Percentiles rank a stretch among this genome's conserved stretches.
Evolutionary conservation across 2,888 invertebrate species (phyloP).

Genomic region (Dryocosmus kuriphilus): DNA sequence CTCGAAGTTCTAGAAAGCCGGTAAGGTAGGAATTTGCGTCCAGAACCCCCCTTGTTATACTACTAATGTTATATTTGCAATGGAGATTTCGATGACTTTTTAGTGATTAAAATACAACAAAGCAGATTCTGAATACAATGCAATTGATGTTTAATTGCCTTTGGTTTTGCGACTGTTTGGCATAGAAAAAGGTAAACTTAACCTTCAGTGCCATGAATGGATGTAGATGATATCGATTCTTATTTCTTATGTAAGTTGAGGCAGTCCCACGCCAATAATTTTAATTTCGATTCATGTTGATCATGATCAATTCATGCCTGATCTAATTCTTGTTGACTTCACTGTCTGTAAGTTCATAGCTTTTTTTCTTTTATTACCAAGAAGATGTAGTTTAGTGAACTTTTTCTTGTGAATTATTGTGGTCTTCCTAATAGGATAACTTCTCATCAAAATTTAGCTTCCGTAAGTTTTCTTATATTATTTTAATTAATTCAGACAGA

Average conservation of each 20-base stretch:
- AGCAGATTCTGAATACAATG: neutral
- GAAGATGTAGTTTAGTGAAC: neutral
- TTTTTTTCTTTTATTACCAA: neutral
- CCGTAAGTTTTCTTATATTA: neutral
- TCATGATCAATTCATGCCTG: neutral
- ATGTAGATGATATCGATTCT: conserved; percentile 11
- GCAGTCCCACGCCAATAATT: conserved; percentile 17
- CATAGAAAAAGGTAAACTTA: neutral
- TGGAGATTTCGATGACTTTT: no score
- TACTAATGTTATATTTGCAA: no score
- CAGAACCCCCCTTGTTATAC: no score
- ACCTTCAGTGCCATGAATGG: conserved; percentile 33
- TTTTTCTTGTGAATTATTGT: neutral
- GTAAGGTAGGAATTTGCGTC: no score
- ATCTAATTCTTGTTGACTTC: neutral
- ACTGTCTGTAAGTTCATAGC: neutral
- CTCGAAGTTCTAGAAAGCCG: no score
- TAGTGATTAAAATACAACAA: no score
- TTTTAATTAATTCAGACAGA: neutral
- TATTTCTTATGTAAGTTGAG: conserved; percentile 16
- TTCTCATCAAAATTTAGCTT: neutral
- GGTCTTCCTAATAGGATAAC: neutral
- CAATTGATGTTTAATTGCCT: neutral
- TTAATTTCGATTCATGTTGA: conserved; percentile 19
- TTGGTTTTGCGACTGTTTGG: neutral